Percentiles rank a stretch among this genome's conserved stretches.
Conservation (phyloP, 2,113 vertebrate genomes). For the Neomonachus schauinslandi region DNA sequence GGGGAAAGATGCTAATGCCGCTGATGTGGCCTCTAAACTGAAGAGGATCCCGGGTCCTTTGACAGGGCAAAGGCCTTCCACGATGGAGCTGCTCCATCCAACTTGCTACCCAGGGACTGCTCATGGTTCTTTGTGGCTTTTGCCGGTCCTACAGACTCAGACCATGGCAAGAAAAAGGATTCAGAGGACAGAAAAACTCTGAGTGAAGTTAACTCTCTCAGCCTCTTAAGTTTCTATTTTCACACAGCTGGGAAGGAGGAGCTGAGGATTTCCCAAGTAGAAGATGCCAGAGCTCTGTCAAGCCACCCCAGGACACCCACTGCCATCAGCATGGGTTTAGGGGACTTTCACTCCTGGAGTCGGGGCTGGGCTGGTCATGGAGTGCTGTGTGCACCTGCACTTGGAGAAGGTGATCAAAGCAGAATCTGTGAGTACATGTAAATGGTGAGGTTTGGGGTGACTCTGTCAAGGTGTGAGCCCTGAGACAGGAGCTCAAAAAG, state of each 20-base stretch:
- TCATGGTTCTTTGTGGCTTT: neutral
- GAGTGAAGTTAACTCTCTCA: conserved; percentile 15
- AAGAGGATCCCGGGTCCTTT: neutral
- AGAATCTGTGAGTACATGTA: neutral
- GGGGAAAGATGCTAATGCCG: neutral
- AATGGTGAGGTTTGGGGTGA: neutral
- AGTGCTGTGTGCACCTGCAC: neutral
- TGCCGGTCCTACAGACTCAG: neutral
- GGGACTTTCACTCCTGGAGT: neutral
- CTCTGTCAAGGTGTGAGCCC: neutral
- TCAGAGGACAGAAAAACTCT: neutral
- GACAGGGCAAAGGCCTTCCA: neutral
- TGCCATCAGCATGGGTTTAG: neutral
- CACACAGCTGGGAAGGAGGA: neutral
- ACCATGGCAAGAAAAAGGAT: neutral
- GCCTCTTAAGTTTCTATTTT: neutral
- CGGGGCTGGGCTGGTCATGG: neutral
- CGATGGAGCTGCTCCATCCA: neutral
- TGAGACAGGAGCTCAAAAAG: neutral
- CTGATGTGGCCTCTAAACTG: neutral
- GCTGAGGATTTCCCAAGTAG: neutral
- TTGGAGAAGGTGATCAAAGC: neutral
- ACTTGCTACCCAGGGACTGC: neutral
- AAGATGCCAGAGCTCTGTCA: neutral
- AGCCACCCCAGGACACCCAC: neutral